Evolutionary conservation across 2,113 vertebrate genomes (phyloP).

Genomic region (Elgaria multicarinata): DNA sequence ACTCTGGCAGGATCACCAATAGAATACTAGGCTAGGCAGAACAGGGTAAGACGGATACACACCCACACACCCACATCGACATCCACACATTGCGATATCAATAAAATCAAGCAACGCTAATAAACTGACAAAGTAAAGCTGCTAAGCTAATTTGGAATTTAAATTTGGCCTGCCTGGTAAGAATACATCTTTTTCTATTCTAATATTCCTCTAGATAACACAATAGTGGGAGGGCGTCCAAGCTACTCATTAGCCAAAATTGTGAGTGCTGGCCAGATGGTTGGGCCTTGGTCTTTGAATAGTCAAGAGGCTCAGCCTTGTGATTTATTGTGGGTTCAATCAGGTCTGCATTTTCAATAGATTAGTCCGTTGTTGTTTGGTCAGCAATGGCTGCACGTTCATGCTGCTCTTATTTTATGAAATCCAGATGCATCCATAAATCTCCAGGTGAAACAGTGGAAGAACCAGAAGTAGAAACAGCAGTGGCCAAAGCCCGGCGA

Average conservation of each 20-base stretch:
- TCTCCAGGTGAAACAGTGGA: slow-evolving; percentile 57
- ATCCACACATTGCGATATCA: slow-evolving; percentile 13
- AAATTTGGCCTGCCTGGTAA: slow-evolving; percentile 54
- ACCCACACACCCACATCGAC: neutral
- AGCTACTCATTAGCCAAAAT: slow-evolving; percentile 67
- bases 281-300: slow-evolving; percentile 62
- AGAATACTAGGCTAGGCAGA: neutral
- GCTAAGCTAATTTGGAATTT: slow-evolving; percentile 50
- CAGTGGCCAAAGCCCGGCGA: slow-evolving; percentile 49
- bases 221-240: slow-evolving; percentile 65
- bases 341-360: slow-evolving; percentile 46
- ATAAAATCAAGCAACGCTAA: slow-evolving; percentile 6
- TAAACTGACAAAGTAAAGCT: neutral
- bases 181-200: slow-evolving; percentile 43
- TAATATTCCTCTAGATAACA: slow-evolving; percentile 64
- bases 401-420: slow-evolving; percentile 30
- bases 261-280: slow-evolving; percentile 71
- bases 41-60: neutral
- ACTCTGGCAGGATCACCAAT: neutral
- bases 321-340: slow-evolving; percentile 66
- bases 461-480: slow-evolving; percentile 41
- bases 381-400: slow-evolving; percentile 30
- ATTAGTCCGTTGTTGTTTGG: slow-evolving; percentile 41
- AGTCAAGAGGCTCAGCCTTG: slow-evolving; percentile 57
- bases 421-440: slow-evolving; percentile 67